phyloP scores from a whole-genome alignment of 2,113 vertebrate genomes.

The Macrotis lagotis region DNA sequence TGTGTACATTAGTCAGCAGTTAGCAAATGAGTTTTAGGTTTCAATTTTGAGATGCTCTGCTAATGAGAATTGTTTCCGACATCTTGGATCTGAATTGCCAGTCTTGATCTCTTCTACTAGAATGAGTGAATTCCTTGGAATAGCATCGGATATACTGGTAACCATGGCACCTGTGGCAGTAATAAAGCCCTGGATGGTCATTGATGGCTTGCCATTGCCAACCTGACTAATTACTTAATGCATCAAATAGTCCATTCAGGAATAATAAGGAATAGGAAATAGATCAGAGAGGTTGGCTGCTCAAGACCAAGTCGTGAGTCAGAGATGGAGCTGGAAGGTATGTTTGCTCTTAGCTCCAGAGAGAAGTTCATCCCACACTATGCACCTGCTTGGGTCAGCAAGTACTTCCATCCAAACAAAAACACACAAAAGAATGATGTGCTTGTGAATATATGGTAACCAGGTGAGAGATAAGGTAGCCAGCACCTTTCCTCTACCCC shows the following conservation, averaged over 20 bases:
- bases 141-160: not conserved
- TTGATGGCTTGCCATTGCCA: not conserved
- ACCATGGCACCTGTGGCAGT: not conserved
- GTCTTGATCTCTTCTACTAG: not conserved
- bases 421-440: not conserved
- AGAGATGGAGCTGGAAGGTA: not conserved
- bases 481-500: not conserved
- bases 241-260: not conserved
- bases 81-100: not conserved
- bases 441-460: not conserved
- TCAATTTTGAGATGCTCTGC: conserved; percentile 7
- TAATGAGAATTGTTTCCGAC: not conserved
- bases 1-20: conserved; percentile 30
- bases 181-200: not conserved
- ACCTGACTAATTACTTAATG: not conserved
- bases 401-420: not conserved
- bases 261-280: not conserved
- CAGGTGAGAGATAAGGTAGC: not conserved
- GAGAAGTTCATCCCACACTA: not conserved
- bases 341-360: not conserved
- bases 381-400: not conserved
- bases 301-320: not conserved
- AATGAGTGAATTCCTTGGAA: not conserved
- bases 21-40: not conserved
- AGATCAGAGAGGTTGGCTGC: not conserved